A percentile compares a stretch with the other conserved stretches of the same genome.
Evolutionary conservation across 2,113 vertebrate species (phyloP).

Genomic region (Mus musculus): DNA sequence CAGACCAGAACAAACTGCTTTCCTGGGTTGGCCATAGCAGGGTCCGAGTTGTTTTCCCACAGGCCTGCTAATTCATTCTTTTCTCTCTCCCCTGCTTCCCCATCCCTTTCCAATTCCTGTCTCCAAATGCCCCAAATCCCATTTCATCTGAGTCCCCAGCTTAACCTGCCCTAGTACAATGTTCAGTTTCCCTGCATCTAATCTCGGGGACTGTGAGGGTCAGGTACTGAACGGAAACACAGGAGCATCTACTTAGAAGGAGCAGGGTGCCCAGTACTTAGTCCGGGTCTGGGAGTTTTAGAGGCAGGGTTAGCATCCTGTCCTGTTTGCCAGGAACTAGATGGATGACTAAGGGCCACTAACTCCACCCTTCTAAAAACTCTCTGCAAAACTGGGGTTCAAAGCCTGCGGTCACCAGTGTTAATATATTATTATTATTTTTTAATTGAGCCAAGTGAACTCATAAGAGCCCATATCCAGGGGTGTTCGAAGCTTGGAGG

Average conservation of each 20-base stretch:
- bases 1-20: not conserved
- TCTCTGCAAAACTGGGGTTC: not conserved
- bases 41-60: not conserved
- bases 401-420: not conserved
- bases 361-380: not conserved
- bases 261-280: accelerated
- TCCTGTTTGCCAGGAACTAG: not conserved
- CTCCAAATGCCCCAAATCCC: not conserved
- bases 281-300: not conserved
- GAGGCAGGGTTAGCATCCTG: not conserved
- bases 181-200: not conserved
- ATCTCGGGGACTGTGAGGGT: not conserved
- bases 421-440: not conserved
- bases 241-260: too few species aligned
- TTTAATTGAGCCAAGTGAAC: not conserved
- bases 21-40: not conserved
- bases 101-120: not conserved
- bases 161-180: not conserved
- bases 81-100: not conserved
- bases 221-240: accelerated
- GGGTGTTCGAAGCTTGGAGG: accelerated
- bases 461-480: accelerated
- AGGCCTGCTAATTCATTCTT: not conserved
- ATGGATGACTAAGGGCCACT: not conserved
- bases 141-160: not conserved